Percentiles rank a stretch among this genome's conserved stretches.
phyloP scores from a whole-genome alignment of 2,888 invertebrate species.

The Cephus rjabovi region DNA sequence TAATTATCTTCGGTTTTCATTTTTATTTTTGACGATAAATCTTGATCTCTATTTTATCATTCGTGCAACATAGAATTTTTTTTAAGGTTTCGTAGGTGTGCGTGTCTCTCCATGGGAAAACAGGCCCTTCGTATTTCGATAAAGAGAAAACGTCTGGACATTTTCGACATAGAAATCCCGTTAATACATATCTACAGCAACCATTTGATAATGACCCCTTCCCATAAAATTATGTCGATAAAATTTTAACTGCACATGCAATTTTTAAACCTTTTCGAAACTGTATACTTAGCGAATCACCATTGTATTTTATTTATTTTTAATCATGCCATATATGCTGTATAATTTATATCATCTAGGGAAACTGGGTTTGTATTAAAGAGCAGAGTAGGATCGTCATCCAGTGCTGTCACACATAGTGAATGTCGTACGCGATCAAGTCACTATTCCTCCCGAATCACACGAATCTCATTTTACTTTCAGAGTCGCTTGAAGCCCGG shows the following conservation, averaged over 20 bases:
- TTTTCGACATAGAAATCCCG: background rate
- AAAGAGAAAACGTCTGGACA: background rate
- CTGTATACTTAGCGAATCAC: slow-evolving; percentile 33
- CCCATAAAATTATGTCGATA: background rate
- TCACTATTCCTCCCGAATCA: slow-evolving; percentile 46
- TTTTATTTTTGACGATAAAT: background rate
- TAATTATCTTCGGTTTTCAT: background rate
- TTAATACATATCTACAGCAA: background rate
- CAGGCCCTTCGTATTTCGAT: background rate
- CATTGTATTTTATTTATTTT: slow-evolving; percentile 60
- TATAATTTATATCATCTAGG: slow-evolving; percentile 58
- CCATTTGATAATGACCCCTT: background rate
- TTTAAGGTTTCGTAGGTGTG: background rate
- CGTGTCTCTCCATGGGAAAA: background rate
- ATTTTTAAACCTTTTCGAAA: background rate
- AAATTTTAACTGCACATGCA: background rate
- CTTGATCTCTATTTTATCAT: background rate
- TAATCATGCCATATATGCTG: slow-evolving; percentile 55
- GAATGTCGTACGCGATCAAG: slow-evolving; percentile 42
- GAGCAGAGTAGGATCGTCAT: slow-evolving; percentile 56
- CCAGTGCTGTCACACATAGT: slow-evolving; percentile 53
- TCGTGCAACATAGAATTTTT: background rate
- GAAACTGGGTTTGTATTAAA: slow-evolving; percentile 59
- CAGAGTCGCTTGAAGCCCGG: slow-evolving; percentile 98
- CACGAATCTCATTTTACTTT: slow-evolving; percentile 57